Percentiles rank a stretch among this genome's conserved stretches.
phyloP scores from a whole-genome alignment of 1,140 invertebrate genomes.

The Drosophila saltans region DNA sequence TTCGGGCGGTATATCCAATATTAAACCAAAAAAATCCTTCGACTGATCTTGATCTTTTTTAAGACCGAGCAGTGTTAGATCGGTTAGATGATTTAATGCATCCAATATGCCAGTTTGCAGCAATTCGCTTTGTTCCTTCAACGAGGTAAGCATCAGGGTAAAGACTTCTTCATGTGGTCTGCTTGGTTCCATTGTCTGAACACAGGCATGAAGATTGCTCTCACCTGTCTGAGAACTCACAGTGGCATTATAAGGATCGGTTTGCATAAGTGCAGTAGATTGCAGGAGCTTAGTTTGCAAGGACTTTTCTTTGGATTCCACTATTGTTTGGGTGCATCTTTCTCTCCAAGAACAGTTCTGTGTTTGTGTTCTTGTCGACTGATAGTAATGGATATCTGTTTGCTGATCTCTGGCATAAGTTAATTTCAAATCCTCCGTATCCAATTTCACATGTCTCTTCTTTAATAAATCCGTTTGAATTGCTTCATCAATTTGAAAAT shows the following conservation, averaged over 20 bases:
- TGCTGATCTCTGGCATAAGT: slow-evolving; percentile 37
- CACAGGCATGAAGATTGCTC: not conserved
- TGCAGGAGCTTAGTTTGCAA: slow-evolving; percentile 3
- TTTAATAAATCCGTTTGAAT: slow-evolving; percentile 15
- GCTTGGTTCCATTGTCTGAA: not conserved
- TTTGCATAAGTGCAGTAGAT: slow-evolving; percentile 1
- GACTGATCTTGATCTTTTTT: not conserved
- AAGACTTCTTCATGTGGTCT: slow-evolving; percentile 9
- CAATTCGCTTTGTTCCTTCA: slow-evolving; percentile 17
- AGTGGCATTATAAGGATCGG: not conserved
- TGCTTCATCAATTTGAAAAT: not conserved
- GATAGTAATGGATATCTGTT: slow-evolving; percentile 6
- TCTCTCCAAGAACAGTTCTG: not conserved
- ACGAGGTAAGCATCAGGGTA: slow-evolving; percentile 20
- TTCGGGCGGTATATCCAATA: not conserved
- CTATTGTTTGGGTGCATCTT: slow-evolving; percentile 24
- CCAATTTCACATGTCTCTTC: not conserved
- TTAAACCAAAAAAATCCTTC: not conserved
- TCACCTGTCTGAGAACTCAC: not conserved
- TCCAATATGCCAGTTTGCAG: slow-evolving; percentile 23
- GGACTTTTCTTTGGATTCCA: not conserved
- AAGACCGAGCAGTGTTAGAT: not conserved
- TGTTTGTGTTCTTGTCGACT: slow-evolving; percentile 25
- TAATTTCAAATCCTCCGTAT: slow-evolving; percentile 38
- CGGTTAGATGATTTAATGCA: slow-evolving; percentile 29